Evolutionary conservation across 2,797 vertebrate genomes (phyloP).

Genomic region (Lophius americanus): DNA sequence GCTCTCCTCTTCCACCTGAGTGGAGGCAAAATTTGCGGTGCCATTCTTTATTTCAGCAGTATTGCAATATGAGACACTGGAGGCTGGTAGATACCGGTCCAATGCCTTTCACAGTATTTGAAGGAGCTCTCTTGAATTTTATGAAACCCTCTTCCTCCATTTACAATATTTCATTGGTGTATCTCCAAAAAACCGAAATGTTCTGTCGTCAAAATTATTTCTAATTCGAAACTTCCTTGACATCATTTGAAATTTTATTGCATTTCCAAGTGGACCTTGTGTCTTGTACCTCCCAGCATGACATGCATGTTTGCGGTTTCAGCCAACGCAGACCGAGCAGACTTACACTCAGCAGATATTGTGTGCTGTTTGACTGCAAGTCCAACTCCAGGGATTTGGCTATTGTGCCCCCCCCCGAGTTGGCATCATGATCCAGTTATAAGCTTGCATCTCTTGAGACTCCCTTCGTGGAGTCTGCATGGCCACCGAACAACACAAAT

Average conservation of each 20-base stretch:
- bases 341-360: conserved; percentile 21
- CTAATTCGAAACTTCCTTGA: too few species aligned
- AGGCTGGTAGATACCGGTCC: conserved; percentile 1
- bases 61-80: conserved; percentile 1
- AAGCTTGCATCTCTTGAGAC: conserved; percentile 50
- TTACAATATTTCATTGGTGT: too few species aligned
- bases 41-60: conserved; percentile 13
- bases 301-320: conserved; percentile 2
- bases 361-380: conserved; percentile 33
- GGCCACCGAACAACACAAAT: conserved; percentile 39
- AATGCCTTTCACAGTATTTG: conserved; percentile 4
- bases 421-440: conserved; percentile 40
- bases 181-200: not conserved
- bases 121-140: not conserved
- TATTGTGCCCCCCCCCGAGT: conserved; percentile 45
- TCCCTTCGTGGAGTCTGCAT: conserved; percentile 16
- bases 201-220: not conserved
- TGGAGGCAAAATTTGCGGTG: conserved; percentile 6
- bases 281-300: not conserved
- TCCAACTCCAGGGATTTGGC: conserved; percentile 44
- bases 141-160: not conserved
- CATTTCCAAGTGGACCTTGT: not conserved
- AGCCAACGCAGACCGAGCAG: conserved; percentile 16
- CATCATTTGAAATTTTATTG: not conserved
- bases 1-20: conserved; percentile 31